Conservation (phyloP, 2,797 vertebrate genomes). For the Pantherophis vulpinus region DNA sequence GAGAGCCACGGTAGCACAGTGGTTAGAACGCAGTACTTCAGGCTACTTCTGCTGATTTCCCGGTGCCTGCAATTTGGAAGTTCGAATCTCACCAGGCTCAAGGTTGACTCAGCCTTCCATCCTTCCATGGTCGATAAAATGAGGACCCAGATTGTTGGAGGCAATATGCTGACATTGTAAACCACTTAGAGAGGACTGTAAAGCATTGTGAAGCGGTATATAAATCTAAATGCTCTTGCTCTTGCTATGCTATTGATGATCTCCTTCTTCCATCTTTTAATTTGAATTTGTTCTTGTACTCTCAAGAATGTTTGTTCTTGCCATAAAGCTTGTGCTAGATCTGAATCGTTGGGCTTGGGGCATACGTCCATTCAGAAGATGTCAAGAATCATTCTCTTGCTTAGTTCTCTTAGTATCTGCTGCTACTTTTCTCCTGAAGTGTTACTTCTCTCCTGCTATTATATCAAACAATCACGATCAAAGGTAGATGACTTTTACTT, state of each 20-base stretch:
- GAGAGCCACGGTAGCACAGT: background rate
- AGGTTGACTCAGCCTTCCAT: too few relatives aligned
- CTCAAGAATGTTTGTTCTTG: background rate
- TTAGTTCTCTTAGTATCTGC: background rate
- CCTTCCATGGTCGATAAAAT: too few relatives aligned
- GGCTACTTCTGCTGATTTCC: too few relatives aligned
- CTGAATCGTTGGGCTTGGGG: background rate
- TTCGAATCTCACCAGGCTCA: too few relatives aligned
- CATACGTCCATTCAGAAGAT: background rate
- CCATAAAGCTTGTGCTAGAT: background rate
- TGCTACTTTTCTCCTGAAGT: background rate
- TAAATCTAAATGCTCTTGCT: too few relatives aligned
- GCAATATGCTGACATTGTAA: too few relatives aligned
- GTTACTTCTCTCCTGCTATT: background rate
- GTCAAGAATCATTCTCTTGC: background rate
- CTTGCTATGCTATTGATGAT: background rate
- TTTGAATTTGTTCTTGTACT: background rate
- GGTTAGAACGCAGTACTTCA: too few relatives aligned
- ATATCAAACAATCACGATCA: background rate
- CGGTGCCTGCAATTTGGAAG: too few relatives aligned
- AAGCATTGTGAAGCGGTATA: too few relatives aligned
- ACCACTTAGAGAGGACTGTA: too few relatives aligned
- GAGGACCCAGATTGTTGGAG: too few relatives aligned
- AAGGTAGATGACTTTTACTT: background rate
- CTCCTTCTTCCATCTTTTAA: background rate